Conservation (phyloP, 2,888 invertebrate species). For the Chouioia cunea region DNA sequence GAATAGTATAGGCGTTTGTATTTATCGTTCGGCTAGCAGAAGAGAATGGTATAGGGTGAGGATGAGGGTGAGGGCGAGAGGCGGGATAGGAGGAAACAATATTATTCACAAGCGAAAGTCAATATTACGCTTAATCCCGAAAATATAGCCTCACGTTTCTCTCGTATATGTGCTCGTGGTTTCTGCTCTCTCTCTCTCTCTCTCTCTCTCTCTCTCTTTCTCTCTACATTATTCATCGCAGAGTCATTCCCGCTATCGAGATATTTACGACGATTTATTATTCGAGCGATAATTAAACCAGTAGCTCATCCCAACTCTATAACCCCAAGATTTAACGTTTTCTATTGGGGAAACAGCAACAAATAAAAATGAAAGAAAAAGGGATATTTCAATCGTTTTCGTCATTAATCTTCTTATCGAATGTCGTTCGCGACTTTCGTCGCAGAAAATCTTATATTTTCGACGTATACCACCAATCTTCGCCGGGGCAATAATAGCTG, state of each 20-base stretch:
- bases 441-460: too few species aligned
- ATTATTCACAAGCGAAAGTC: not conserved
- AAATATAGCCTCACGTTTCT: conserved; percentile 8
- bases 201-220: not conserved
- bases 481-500: too few species aligned
- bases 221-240: conserved; percentile 20
- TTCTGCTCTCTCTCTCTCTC: conserved; percentile 6
- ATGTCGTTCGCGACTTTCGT: too few species aligned
- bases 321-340: too few species aligned
- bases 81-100: too few species aligned
- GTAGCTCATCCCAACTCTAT: not conserved
- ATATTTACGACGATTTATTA: conserved; percentile 26
- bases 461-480: too few species aligned
- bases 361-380: too few species aligned
- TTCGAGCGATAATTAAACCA: conserved; percentile 19
- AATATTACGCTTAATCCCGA: not conserved
- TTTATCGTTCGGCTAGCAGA: too few species aligned
- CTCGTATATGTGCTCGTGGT: too few species aligned
- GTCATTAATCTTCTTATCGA: conserved; percentile 31
- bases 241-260: conserved; percentile 9
- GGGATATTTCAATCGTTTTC: not conserved
- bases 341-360: too few species aligned
- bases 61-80: too few species aligned
- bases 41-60: not conserved
- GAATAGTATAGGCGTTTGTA: too few species aligned